Evolutionary conservation across 2,113 vertebrate genomes (phyloP).

Genomic region (Oryctolagus cuniculus): DNA sequence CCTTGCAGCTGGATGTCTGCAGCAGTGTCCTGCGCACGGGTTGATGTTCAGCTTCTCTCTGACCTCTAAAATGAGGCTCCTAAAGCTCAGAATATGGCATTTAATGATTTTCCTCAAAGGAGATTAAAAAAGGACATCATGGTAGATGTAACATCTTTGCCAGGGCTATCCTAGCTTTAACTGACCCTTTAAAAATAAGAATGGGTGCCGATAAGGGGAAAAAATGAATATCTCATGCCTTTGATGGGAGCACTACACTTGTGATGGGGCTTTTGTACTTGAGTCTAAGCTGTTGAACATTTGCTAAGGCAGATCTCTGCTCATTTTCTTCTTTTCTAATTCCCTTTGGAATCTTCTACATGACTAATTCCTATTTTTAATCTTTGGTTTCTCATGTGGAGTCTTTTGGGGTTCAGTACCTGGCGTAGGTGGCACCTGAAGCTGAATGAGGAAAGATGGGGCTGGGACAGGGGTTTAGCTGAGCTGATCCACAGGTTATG

Average conservation of each 20-base stretch:
- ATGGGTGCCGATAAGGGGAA: background rate
- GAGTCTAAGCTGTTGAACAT: background rate
- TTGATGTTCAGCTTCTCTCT: background rate
- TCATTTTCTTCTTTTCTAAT: background rate
- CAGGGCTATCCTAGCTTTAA: slow-evolving; percentile 31
- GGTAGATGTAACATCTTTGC: background rate
- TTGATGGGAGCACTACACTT: background rate
- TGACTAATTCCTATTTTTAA: background rate
- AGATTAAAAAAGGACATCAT: background rate
- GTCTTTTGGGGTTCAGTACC: background rate
- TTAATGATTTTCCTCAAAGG: slow-evolving; percentile 50
- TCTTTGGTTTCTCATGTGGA: background rate
- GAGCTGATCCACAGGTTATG: background rate
- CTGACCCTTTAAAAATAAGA: background rate
- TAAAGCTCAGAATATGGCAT: background rate
- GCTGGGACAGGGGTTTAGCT: background rate
- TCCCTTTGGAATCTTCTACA: background rate
- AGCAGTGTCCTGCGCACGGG: background rate
- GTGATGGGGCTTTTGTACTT: background rate
- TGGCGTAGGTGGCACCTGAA: background rate
- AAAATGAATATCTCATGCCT: background rate
- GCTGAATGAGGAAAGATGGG: background rate
- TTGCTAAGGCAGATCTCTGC: background rate
- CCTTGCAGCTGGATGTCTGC: background rate
- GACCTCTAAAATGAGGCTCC: background rate